Evolutionary conservation across 2,888 invertebrate species (phyloP).

Genomic region (Alviniconcha strummeri): DNA sequence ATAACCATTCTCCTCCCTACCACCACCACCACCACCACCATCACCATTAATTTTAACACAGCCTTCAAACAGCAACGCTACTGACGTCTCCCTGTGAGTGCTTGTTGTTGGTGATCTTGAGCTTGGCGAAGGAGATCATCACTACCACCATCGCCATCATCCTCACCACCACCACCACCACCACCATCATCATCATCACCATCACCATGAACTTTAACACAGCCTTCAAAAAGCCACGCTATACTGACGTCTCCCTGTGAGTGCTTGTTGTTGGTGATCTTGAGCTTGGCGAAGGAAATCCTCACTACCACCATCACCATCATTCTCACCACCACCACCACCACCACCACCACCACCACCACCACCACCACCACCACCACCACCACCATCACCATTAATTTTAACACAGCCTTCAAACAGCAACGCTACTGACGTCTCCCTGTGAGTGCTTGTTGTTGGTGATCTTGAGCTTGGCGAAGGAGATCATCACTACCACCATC

Average conservation of each 20-base stretch:
- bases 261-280: constrained; percentile 73
- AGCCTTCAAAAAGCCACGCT: background rate
- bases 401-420: background rate
- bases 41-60: too few species aligned
- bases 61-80: background rate
- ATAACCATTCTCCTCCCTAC: too few species aligned
- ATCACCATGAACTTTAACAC: too few species aligned
- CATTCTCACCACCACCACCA: background rate
- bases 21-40: too few species aligned
- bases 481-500: constrained; percentile 44
- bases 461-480: constrained; percentile 66
- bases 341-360: background rate
- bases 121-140: constrained; percentile 49
- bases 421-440: constrained; percentile 47
- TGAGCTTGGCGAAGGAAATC: constrained; percentile 57
- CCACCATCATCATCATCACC: too few species aligned
- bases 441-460: constrained; percentile 71
- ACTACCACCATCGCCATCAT: too few species aligned
- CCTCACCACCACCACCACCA: too few species aligned
- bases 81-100: constrained; percentile 54
- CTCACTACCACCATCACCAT: background rate
- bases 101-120: constrained; percentile 74
- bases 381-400: background rate
- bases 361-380: background rate
- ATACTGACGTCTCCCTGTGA: constrained; percentile 51